Base-by-base conservation (phyloP, 2,113 vertebrate species). In the Hippotragus niger region DNA sequence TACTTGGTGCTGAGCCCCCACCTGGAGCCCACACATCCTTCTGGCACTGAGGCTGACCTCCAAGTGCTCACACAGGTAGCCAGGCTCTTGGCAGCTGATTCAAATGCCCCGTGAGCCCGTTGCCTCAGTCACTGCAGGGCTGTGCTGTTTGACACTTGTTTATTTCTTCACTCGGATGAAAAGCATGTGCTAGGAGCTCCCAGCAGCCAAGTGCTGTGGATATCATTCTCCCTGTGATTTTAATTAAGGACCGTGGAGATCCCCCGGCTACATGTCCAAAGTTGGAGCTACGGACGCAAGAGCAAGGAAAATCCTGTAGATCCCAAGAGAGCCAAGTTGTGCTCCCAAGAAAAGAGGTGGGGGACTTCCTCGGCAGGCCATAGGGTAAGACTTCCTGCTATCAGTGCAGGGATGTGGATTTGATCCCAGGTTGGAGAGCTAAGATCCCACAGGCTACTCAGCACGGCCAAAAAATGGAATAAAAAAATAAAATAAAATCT, bases 1-100 rank as follows among this genome's bases (percentile, higher is more conserved):
- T 74, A 19, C 53, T 14, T 0, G 1, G 27, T 5, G 1, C 4
- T 0, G 21, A 43, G 50, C 3, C 67, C 52, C 10, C 71, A 12
- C 31, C 33, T 6, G 25, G 40, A 74, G 53, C 45, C 43, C 12
- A 31, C 9, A 2, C 2, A 5, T 3, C 45, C 53, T 45, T 11
- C 13, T 7, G 15, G 17, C 29, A 19, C 7, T 0, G 12, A 36
- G 52, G 7, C 60, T 17, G 53, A 29, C 2, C n/a, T 27, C 6
- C n/a, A 36, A 57, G 43, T 1, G 0, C 11, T 7, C 15, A 23
- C 17, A 14, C 25, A 6, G 5, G 36, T 3, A 10, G 81, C 14
- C 29, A 0, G 5, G 4, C 2, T 47, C 82, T 23, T 0, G 0
- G 36, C 5, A 43, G 45, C 74, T 16, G 45, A 40, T 2, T 52